Conservation (phyloP, 1,140 invertebrate species). For the Brachystomella parvula region DNA sequence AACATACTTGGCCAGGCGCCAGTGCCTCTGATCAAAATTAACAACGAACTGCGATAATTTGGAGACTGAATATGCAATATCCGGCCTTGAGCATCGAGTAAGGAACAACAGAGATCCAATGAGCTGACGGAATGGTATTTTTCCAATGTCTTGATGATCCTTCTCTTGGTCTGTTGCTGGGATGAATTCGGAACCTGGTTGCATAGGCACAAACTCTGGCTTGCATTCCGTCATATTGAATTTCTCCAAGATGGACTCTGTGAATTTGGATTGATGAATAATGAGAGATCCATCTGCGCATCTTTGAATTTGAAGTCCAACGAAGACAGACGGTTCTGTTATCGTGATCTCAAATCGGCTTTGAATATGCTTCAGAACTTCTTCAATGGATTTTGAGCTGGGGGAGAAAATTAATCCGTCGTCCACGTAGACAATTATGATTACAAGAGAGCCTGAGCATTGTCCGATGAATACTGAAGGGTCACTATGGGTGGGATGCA, state of each 20-base stretch:
- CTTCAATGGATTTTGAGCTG: constrained; percentile 32
- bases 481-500: background rate
- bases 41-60: constrained; percentile 29
- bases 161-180: background rate
- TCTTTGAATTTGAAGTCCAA: constrained; percentile 42
- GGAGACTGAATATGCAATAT: constrained; percentile 26
- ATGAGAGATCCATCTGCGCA: constrained; percentile 37
- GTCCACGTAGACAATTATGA: constrained; percentile 42
- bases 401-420: constrained; percentile 40
- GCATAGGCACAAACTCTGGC: constrained; percentile 10
- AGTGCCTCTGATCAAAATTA: constrained; percentile 28
- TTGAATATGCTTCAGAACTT: constrained; percentile 39
- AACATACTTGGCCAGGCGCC: constrained; percentile 36
- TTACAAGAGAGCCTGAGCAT: constrained; percentile 20
- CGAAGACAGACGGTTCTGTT: constrained; percentile 38
- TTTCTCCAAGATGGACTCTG: constrained; percentile 10
- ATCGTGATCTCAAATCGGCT: constrained; percentile 43
- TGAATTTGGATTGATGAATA: constrained; percentile 17
- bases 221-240: constrained; percentile 29
- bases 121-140: constrained; percentile 18
- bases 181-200: constrained; percentile 13
- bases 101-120: constrained; percentile 25
- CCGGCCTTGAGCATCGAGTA: constrained; percentile 7
- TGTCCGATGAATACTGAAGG: constrained; percentile 5
- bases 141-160: too few species aligned